These are phyloP conservation scores for Avahi laniger DNA, from an alignment of 2,797 vertebrate genomes.

Conservation along the genomic window DNA sequence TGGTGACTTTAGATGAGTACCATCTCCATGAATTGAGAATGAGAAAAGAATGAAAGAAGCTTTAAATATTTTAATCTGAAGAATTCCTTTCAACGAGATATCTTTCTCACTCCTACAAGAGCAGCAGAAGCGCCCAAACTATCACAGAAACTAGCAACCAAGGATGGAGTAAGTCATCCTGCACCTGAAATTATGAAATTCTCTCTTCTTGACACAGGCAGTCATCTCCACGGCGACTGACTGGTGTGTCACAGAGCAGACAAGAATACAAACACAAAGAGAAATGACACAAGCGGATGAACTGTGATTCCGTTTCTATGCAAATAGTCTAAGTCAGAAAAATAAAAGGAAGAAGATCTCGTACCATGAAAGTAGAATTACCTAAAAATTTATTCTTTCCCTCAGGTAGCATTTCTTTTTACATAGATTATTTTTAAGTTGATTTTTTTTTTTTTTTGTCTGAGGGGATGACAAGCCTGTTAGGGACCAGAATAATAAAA, in stretches of 20 bases:
- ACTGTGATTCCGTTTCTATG: not conserved
- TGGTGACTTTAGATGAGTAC: not conserved
- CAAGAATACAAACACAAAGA: not conserved
- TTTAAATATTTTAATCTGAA: not conserved
- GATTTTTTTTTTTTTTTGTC: not conserved
- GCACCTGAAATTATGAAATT: slow-evolving; percentile 43
- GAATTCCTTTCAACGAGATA: not conserved
- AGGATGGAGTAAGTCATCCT: not conserved
- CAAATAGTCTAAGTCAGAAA: not conserved
- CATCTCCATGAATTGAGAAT: not conserved
- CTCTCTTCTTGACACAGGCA: not conserved
- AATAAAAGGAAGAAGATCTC: slow-evolving; percentile 12
- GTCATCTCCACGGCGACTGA: not conserved
- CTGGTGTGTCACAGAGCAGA: not conserved
- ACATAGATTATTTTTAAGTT: slow-evolving; percentile 34
- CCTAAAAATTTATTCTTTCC: not conserved
- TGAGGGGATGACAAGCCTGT: not conserved
- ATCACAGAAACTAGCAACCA: not conserved
- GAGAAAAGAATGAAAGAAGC: not conserved
- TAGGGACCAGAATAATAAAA: slow-evolving; percentile 41
- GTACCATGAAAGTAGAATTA: slow-evolving; percentile 13
- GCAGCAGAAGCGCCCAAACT: not conserved
- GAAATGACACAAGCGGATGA: not conserved
- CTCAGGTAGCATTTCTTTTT: not conserved
- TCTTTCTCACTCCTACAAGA: not conserved